A percentile compares a stretch with the other conserved stretches of the same genome.
Conservation (phyloP, 1,140 invertebrate genomes). For the Caerostris darwini region DNA sequence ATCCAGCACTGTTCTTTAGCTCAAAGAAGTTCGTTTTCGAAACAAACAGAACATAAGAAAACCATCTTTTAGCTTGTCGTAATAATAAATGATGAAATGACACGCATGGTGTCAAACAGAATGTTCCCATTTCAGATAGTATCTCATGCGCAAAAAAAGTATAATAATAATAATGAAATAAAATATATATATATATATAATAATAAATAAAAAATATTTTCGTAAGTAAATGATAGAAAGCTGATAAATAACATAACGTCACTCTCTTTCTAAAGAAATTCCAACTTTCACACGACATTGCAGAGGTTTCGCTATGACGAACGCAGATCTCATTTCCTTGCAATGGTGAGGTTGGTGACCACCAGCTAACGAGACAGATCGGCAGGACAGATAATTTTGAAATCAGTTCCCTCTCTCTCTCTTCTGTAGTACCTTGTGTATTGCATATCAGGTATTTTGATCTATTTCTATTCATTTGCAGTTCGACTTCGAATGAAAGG, state of each 20-base stretch:
- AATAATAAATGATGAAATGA: neutral
- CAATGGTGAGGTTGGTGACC: neutral
- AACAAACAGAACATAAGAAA: neutral
- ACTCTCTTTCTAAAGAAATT: neutral
- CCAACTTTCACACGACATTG: constrained; percentile 28
- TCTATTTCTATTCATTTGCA: neutral
- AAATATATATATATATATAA: too few relatives aligned
- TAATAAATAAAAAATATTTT: neutral
- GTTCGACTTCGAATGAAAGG: neutral
- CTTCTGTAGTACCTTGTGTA: neutral
- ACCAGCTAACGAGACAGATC: constrained; percentile 25
- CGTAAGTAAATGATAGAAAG: neutral
- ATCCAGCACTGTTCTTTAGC: too few relatives aligned
- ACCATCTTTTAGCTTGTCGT: neutral
- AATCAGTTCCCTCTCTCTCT: neutral
- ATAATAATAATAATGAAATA: too few relatives aligned
- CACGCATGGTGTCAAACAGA: neutral
- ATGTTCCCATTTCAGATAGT: neutral
- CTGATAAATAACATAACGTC: neutral
- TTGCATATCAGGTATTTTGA: neutral
- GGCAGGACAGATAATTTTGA: constrained; percentile 1
- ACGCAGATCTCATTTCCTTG: neutral
- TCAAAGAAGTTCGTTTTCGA: neutral
- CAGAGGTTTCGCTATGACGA: neutral
- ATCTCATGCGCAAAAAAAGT: neutral